phyloP scores from a whole-genome alignment of 1,140 invertebrate genomes.

The Polyergus mexicanus region DNA sequence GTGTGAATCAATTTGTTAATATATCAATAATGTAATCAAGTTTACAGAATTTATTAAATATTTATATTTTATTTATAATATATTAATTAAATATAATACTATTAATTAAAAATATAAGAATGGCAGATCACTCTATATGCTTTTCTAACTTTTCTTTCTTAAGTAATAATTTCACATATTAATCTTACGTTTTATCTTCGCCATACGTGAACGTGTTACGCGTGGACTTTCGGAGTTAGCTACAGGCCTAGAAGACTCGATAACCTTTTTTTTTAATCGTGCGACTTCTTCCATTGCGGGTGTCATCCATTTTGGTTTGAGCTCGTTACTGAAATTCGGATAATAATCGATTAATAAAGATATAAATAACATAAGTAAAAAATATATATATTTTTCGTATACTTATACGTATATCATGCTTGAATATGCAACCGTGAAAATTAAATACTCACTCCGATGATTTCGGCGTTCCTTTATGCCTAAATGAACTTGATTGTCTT shows the following conservation, averaged over 20 bases:
- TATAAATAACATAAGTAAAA: constrained; percentile 11
- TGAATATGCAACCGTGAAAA: background rate
- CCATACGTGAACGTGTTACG: constrained; percentile 79
- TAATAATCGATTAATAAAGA: constrained; percentile 33
- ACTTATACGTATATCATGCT: background rate
- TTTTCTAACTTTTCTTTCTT: background rate
- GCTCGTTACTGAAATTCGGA: constrained; percentile 72
- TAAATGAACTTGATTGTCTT: constrained; percentile 76
- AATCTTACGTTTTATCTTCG: constrained; percentile 78
- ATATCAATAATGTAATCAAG: background rate
- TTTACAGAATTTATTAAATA: background rate
- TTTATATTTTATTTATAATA: background rate
- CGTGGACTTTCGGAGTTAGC: constrained; percentile 54
- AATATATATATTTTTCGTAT: constrained; percentile 21
- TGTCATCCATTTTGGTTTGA: constrained; percentile 83
- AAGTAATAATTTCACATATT: background rate
- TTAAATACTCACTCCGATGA: constrained; percentile 79
- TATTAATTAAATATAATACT: background rate
- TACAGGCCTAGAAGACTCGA: constrained; percentile 9
- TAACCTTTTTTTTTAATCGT: constrained; percentile 76
- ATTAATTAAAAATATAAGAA: background rate
- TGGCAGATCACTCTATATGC: constrained; percentile 1
- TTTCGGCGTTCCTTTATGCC: constrained; percentile 74
- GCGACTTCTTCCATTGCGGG: constrained; percentile 84
- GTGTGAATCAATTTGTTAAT: background rate